Evolutionary conservation across 2,888 invertebrate species (phyloP), one percentile per base, ranked within the genome.

Genomic region (Drosophila suboccidentalis): DNA sequence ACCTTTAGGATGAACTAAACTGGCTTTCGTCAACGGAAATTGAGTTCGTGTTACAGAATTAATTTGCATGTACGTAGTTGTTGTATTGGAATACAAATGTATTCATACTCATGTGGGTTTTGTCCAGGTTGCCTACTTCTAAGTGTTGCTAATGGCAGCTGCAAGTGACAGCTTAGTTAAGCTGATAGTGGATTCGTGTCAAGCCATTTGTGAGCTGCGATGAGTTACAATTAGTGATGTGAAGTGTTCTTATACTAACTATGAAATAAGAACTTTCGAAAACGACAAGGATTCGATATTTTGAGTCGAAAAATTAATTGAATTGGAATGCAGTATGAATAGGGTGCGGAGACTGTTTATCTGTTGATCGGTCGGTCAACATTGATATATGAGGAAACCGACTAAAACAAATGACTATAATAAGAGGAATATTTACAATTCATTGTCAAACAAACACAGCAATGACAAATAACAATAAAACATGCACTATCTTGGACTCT

Each of bases 1-100:
- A 65, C 70, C 57, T 66, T 74, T 36, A 15, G 32, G 70, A 41
- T 58, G 44, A 6, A 3, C 22, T 10, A 11, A 38, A 39, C 19
- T 51, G 32, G 34, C 11, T 39, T 58, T 19, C 34, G 8, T 34
- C 10, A 22, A 13, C 4, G 17, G 9, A 13, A 43, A 62, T 75
- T 38, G 58, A 22, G 13, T 53, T 60, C 38, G 51, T 59, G 51
- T 15, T 44, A 46, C 19, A 19, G 34, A 47, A 63, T 49, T 41
- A 17, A 58, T 17, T 15, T 29, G 29, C 32, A 32, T 5, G 43
- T 39, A 13, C 11, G 9, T 3, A 19, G 39, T 17, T 46, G 26
- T 3, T 26, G 2, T 36, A 41, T 13, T 13, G 29, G 3, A 8
- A 26, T 32, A 8, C 15, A 19, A 38, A 22, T 11, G 6, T 1